phyloP scores from a whole-genome alignment of 2,888 invertebrate genomes.

The Cataglyphis altisquamis region DNA sequence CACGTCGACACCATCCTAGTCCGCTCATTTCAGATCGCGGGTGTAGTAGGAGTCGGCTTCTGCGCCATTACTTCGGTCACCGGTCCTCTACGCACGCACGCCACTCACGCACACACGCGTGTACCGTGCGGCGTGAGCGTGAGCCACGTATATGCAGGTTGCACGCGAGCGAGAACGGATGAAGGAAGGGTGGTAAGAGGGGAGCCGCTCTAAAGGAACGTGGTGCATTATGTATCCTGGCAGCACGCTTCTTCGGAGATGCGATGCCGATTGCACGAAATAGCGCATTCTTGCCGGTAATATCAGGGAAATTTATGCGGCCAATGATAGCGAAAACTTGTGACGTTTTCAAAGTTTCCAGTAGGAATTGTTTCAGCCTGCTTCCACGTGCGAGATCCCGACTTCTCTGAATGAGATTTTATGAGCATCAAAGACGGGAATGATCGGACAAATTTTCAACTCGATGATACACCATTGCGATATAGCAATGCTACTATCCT shows the following conservation, averaged over 20 bases:
- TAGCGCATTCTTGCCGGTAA: slow-evolving; percentile 60
- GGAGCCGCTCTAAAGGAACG: slow-evolving; percentile 38
- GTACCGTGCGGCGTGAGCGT: slow-evolving; percentile 42
- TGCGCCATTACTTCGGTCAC: slow-evolving; percentile 82
- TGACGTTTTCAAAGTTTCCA: slow-evolving; percentile 22
- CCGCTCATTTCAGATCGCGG: slow-evolving; percentile 81
- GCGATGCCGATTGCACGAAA: slow-evolving; percentile 70
- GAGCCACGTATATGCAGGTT: slow-evolving; percentile 66
- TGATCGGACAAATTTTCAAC: background rate
- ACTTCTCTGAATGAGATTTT: slow-evolving; percentile 11
- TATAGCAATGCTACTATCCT: background rate
- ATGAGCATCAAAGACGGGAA: background rate
- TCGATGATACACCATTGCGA: background rate
- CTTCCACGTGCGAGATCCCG: background rate
- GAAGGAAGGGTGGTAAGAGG: slow-evolving; percentile 33
- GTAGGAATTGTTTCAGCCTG: background rate
- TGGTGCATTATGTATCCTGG: slow-evolving; percentile 62
- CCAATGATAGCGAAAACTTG: slow-evolving; percentile 25
- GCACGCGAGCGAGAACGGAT: slow-evolving; percentile 64
- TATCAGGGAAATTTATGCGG: slow-evolving; percentile 62
- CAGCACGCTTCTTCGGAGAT: slow-evolving; percentile 63
- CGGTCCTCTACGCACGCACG: slow-evolving; percentile 61
- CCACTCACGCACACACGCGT: background rate
- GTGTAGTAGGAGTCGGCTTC: slow-evolving; percentile 82
- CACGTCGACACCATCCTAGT: slow-evolving; percentile 86